phyloP scores from a whole-genome alignment of 1,140 invertebrate genomes.

The Antheraea pernyi region DNA sequence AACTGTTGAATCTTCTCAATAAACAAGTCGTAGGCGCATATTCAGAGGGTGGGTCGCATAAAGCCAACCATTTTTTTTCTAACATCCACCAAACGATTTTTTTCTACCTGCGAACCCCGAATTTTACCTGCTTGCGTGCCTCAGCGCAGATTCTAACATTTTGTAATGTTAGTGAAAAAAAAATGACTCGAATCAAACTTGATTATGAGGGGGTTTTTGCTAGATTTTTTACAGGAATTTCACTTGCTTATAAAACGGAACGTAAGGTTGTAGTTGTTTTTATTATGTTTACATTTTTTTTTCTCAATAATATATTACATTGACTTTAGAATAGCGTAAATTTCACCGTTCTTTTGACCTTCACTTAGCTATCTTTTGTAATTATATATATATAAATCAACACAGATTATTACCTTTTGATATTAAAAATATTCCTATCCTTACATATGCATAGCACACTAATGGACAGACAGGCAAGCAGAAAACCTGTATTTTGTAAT shows the following conservation, averaged over 20 bases:
- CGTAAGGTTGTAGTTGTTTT: constrained; percentile 13
- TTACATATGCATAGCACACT: too few relatives aligned
- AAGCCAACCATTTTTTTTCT: constrained; percentile 63
- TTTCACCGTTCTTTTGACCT: too few relatives aligned
- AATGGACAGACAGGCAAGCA: too few relatives aligned
- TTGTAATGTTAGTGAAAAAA: constrained; percentile 7
- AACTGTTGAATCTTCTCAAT: constrained; percentile 21
- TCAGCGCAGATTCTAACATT: constrained; percentile 49
- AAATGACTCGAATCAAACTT: not conserved
- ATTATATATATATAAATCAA: too few relatives aligned
- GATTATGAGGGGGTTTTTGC: constrained; percentile 15
- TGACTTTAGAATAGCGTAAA: too few relatives aligned
- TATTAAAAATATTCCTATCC: too few relatives aligned
- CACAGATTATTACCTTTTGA: too few relatives aligned
- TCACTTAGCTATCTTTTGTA: too few relatives aligned
- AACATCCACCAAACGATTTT: constrained; percentile 53
- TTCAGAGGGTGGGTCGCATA: constrained; percentile 62
- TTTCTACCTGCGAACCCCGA: constrained; percentile 69
- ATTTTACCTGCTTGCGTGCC: constrained; percentile 54
- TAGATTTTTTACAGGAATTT: constrained; percentile 15
- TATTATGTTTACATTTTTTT: constrained; percentile 17
- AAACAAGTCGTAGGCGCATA: constrained; percentile 58
- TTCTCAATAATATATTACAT: not conserved
- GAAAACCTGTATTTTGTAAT: too few relatives aligned
- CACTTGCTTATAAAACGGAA: constrained; percentile 13